Base-by-base conservation (phyloP, 2,113 vertebrate species). In the Oncorhynchus mykiss region DNA sequence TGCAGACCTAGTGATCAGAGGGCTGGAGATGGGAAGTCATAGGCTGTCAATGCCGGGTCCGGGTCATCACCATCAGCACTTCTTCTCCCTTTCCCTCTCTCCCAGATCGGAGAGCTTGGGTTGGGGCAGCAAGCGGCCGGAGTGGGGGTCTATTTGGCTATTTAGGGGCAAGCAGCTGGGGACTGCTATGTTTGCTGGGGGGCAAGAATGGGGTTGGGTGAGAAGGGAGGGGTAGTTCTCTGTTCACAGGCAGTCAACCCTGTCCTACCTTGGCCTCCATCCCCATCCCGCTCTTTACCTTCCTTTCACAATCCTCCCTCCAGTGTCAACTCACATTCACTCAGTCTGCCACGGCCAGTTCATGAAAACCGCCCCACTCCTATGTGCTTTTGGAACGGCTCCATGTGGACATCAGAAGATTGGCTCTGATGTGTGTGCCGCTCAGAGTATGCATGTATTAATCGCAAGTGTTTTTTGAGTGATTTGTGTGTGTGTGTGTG, bases 201-300 rank as follows among this genome's bases (percentile, higher is more conserved):
- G 80, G 87, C 80, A 77, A 76, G 67, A 75, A 11, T 18, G 31
- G 29, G 16, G 18, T 29, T 18, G 29, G 29, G 71, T 72, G 66
- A 45, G 39, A 25, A 83, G 45, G 75, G 67, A 51, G 70, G 79
- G 76, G 70, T 75, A 48, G 64, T 82, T 29, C 59, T 90, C 85
- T 92, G 86, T 93, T 91, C 86, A 69, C 75, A 81, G 72, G 67
- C 90, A 86, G 70, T 90, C 90, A 90, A 85, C 79, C 92, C 78
- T 88, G 76, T 89, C 90, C 82, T 69, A n/a, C 77, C 73, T 76
- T 82, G 78, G 80, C 82, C 85, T 78, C 83, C 59, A 54, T 72
- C 77, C 67, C 68, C 76, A n/a, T 70, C 59, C 71, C 73, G 45
- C 80, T 79, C 84, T 83, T 85, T 74, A 73, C 70, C 74, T 82